Base-by-base conservation (phyloP, 2,888 invertebrate species). In the Aporophyla lueneburgensis region DNA sequence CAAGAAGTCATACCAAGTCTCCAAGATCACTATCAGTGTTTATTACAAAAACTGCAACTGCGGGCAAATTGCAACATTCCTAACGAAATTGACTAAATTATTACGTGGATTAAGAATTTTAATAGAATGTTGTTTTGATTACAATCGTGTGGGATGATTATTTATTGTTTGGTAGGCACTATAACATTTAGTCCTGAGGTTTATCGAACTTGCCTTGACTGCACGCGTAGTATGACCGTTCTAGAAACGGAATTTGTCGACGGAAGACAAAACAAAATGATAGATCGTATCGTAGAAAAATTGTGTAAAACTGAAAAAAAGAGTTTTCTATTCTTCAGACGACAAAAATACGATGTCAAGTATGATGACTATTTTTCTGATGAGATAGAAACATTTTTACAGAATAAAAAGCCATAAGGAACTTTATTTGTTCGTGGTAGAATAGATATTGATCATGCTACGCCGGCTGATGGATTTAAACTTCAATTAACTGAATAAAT, bases 91-190 rank as follows among this genome's bases (percentile, higher is more conserved):
- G 76, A 72, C 62, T 73, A 76, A 80, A 78, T 72, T 68, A 74
- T 81, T 77, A 77, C 85, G 56, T 65, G 40, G 68, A 75, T 65
- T 75, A 71, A 67, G 81, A 74, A 75, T 75, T 74, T 84, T 74
- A 81, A 84, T 84, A 71, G 72, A 81, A 82, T 82, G 75, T 75
- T 80, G 81, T 71, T 81, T 67, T 76, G 85, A 70, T 67, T 73
- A 51, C 19, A 71, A 61, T 65, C 56, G 68, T 65, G 86, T 85
- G 63, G 82, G 82, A 74, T 56, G 82, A 16, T 54, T 77, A 65
- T 85, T 76, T 81, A 75, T 85, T 85, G 58, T 84, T 83, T 19
- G 43, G 33, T 40, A 53, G 16, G 49, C n/a, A 12, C 21, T 67
- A 40, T 49, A 54, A 54, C 63, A 43, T 58, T 82, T 24, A 79